Evolutionary conservation across 1,140 invertebrate genomes (phyloP), one percentile per base, ranked within the genome.

Genomic region (Phymastichus coffea): DNA sequence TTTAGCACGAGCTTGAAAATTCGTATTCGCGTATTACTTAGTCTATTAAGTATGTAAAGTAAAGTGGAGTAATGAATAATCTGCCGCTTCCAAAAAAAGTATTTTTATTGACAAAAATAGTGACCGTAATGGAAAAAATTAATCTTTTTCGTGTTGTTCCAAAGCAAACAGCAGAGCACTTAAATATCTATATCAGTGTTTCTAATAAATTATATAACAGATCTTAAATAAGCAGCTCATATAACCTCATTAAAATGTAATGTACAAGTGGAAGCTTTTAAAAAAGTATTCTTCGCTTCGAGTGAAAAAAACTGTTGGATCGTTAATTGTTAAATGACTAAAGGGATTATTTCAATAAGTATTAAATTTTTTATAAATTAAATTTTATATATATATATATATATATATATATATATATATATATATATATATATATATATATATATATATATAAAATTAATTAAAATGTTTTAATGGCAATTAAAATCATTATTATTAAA

Each of bases 1-100:
- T 73, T 75, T 71, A 66, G 64, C 68, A 7, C 28, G 22, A 44
- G 20, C 22, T 17, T 10, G n/a, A n/a, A 23, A 44, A 23, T 44
- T 37, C 30, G 41, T 46, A 12, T 47, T 46, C 25, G 10, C 28
- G 22, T 37, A 46, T 47, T 19, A 35, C 15, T 3, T 26, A 52
- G 35, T 40, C 23, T n/a, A n/a, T n/a, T n/a, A n/a, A n/a, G n/a
- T n/a, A n/a, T n/a, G n/a, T n/a, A n/a, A n/a, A n/a, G n/a, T n/a
- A n/a, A n/a, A n/a, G n/a, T n/a, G n/a, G n/a, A n/a, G n/a, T n/a
- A n/a, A n/a, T n/a, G n/a, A 25, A 23, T 43, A 43, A 44, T 44
- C 22, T 23, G 22, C 41, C 22, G 12, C n/a, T 44, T n/a, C n/a
- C n/a, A n/a, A n/a, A n/a, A n/a, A n/a, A n/a, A n/a, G n/a, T n/a